Evolutionary conservation across 2,888 invertebrate genomes (phyloP).

Genomic region (Xanthia togata): DNA sequence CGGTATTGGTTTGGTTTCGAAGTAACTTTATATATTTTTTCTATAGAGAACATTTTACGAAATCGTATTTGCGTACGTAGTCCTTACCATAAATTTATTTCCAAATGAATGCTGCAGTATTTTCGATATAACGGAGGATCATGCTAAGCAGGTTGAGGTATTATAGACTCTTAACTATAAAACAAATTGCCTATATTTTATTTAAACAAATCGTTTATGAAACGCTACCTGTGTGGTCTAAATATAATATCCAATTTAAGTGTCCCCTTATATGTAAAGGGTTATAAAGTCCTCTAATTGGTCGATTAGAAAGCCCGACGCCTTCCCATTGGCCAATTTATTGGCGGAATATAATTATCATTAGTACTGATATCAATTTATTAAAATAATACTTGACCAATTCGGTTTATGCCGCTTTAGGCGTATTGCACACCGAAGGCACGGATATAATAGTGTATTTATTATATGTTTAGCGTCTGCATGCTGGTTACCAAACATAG

Average conservation of each 20-base stretch:
- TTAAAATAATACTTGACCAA: slow-evolving; percentile 27
- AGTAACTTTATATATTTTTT: too few species aligned
- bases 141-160: too few species aligned
- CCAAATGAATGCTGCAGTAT: too few species aligned
- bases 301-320: slow-evolving; percentile 47
- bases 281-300: slow-evolving; percentile 55
- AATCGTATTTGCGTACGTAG: too few species aligned
- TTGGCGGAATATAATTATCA: slow-evolving; percentile 40
- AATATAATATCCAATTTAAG: slow-evolving; percentile 45
- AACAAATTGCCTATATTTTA: slow-evolving; percentile 2
- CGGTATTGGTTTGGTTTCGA: too few species aligned
- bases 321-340: slow-evolving; percentile 51
- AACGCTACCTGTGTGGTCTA: slow-evolving; percentile 31
- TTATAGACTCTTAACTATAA: too few species aligned
- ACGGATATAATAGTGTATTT: neutral
- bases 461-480: neutral
- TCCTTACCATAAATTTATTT: too few species aligned
- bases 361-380: slow-evolving; percentile 39
- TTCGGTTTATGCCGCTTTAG: slow-evolving; percentile 6
- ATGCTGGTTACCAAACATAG: neutral
- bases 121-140: too few species aligned
- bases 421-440: slow-evolving; percentile 3
- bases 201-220: slow-evolving; percentile 36
- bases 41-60: too few species aligned
- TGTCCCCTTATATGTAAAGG: slow-evolving; percentile 48